Evolutionary conservation across 2,888 invertebrate genomes (phyloP), one percentile per base, ranked within the genome.

Genomic region (Cheilosia variabilis): DNA sequence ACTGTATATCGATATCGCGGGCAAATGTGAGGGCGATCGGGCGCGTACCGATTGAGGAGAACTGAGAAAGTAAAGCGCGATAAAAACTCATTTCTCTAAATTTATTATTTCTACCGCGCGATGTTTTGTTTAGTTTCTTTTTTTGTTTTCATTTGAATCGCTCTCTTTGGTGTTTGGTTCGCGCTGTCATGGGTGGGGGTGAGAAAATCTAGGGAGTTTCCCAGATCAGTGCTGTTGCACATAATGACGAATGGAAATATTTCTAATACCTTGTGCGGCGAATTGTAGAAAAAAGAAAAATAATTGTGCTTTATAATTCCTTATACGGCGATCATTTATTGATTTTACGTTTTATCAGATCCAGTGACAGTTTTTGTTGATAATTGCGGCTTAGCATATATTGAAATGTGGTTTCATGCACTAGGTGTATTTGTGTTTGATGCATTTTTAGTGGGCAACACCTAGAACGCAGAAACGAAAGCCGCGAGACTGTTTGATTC

Each of bases 1-100:
- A 60, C 50, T 77, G 52, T 71, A 50, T 78, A 82, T 71, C 72
- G 82, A 78, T 72, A 78, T 65, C 53, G 72, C 7, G 37, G 45
- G 17, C 7, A 6, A 45, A n/a, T 19, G 65, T 22, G 78, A 57
- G 58, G 77, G 65, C 55, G 69, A 77, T 77, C 77, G 68, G 27
- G 55, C 45, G 68, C 53, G 47, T 72, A 77, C 62, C 65, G 60
- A 62, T 62, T 27, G 62, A 19, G 53, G 45, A 65, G 47, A 66
- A 58, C 22, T 58, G 37, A 13, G 17, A 58, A 65, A 71, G 41
- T 47, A 55, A 75, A 63, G 47, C 66, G 82, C 82, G 72, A 78
- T 78, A 72, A 72, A 77, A 72, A 55, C 34, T 34, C 19, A 57
- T 78, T 62, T 69, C 63, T 71, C 13, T 58, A 58, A 58, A 58